Conservation (phyloP, 2,113 vertebrate genomes). For the Xiphophorus couchianus region DNA sequence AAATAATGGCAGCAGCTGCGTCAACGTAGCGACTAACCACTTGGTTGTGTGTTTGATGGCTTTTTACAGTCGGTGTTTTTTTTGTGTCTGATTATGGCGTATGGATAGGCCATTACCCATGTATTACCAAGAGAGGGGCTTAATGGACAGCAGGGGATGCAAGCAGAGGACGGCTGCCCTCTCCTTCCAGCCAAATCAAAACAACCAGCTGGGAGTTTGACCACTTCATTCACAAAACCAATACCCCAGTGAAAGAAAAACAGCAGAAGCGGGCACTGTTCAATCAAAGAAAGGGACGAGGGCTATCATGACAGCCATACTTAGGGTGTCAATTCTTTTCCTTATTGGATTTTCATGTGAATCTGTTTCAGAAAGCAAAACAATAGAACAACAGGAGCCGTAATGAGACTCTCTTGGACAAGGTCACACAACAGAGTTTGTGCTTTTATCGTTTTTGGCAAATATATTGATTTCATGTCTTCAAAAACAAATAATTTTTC, state of each 20-base stretch:
- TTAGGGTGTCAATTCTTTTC: constrained; percentile 30
- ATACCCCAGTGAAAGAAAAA: constrained; percentile 72
- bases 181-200: constrained; percentile 61
- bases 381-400: background rate
- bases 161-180: constrained; percentile 60
- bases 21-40: constrained; percentile 46
- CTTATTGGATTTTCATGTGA: constrained; percentile 8
- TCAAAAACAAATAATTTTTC: background rate
- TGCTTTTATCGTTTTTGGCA: background rate
- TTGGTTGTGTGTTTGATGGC: constrained; percentile 56
- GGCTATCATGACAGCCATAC: constrained; percentile 35
- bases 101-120: constrained; percentile 71
- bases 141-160: constrained; percentile 76
- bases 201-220: constrained; percentile 71
- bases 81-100: constrained; percentile 72
- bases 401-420: background rate
- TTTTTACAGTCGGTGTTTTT: constrained; percentile 48
- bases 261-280: constrained; percentile 4
- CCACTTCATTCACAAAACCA: constrained; percentile 79
- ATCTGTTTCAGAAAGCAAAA: constrained; percentile 14
- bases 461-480: background rate
- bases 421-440: background rate
- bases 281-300: constrained; percentile 47
- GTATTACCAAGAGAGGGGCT: constrained; percentile 56
- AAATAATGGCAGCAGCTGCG: constrained; percentile 77